Evolutionary conservation across 2,113 vertebrate species (phyloP).

Genomic region (Chloropsis cyanopogon): DNA sequence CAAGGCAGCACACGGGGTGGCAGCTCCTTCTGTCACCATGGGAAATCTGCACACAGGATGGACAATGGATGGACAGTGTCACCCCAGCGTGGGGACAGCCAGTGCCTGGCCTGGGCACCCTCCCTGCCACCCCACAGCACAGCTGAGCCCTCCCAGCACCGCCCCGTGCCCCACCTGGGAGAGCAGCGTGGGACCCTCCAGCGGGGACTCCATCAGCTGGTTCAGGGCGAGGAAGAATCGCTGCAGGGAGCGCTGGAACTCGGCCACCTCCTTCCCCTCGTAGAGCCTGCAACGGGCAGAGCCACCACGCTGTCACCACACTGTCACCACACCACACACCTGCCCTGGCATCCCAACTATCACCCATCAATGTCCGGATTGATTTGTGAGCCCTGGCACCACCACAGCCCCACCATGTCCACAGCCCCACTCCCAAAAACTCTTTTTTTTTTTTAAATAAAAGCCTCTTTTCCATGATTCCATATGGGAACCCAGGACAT

Average conservation of each 20-base stretch:
- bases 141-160: background rate
- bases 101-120: background rate
- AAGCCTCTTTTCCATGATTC: no score
- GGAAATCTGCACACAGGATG: background rate
- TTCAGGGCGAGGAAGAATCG: slow-evolving; percentile 22
- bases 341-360: background rate
- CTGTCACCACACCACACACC: accelerated
- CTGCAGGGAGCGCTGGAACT: slow-evolving; percentile 23
- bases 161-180: background rate
- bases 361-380: accelerated
- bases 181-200: slow-evolving; percentile 41
- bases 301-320: background rate
- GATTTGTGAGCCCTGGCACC: background rate
- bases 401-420: accelerated
- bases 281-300: slow-evolving; percentile 45
- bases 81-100: background rate
- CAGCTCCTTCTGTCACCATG: background rate
- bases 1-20: accelerated
- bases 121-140: accelerated
- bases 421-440: background rate
- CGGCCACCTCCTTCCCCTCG: slow-evolving; percentile 23
- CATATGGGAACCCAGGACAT: no score
- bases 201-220: slow-evolving; percentile 31
- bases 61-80: no score
- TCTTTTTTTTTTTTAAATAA: background rate